Conservation (phyloP, 1,140 invertebrate species). For the Formica selysi region DNA sequence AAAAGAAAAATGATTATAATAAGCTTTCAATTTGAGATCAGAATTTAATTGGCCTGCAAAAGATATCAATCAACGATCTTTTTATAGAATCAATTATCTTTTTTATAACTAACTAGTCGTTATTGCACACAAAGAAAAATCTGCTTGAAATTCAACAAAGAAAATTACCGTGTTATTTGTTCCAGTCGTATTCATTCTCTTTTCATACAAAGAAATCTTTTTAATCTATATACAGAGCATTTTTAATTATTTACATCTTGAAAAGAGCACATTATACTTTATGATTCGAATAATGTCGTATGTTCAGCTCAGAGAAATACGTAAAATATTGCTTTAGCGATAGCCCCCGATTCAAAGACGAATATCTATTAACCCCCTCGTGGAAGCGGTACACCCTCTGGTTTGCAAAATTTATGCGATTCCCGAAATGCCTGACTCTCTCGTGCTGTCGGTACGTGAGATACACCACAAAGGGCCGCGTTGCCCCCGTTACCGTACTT, state of each 20-base stretch:
- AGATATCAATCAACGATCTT: not conserved
- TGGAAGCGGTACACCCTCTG: constrained; percentile 13
- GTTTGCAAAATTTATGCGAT: constrained; percentile 61
- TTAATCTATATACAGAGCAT: not conserved
- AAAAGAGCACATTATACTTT: not conserved
- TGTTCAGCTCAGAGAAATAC: not conserved
- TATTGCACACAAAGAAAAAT: constrained; percentile 9
- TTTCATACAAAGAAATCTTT: too few species aligned
- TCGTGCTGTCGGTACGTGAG: constrained; percentile 39
- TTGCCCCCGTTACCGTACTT: constrained; percentile 27
- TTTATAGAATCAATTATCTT: constrained; percentile 3
- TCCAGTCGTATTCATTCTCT: not conserved
- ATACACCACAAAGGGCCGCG: constrained; percentile 56
- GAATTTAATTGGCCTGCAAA: not conserved
- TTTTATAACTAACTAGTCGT: not conserved
- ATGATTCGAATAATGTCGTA: not conserved
- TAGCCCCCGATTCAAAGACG: constrained; percentile 46
- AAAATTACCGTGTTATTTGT: not conserved
- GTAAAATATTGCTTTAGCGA: constrained; percentile 45
- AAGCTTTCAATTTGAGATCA: not conserved
- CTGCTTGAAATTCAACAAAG: constrained; percentile 1
- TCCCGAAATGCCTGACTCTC: constrained; percentile 51
- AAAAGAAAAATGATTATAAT: constrained; percentile 3
- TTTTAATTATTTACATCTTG: constrained; percentile 29
- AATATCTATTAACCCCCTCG: constrained; percentile 51